Base-by-base conservation (phyloP, 1,140 invertebrate genomes). In the Octopus sinensis region DNA sequence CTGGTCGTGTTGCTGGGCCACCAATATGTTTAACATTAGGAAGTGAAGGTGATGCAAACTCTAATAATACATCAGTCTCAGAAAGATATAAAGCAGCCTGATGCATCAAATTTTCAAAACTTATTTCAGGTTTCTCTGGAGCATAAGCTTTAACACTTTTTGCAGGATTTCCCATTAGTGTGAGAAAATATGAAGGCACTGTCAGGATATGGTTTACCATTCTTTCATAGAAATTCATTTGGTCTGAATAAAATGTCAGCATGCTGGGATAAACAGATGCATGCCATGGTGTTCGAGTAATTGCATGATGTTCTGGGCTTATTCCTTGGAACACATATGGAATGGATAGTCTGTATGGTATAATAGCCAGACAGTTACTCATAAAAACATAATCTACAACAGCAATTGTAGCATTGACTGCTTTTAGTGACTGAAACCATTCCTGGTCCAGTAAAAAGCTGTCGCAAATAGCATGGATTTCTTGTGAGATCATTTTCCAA, bases 21-120 rank as follows among this genome's bases (percentile, higher is more conserved):
- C 85, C 85, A 43, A 86, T 84, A 43, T 82, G 80, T 43, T 82
- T 84, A n/a, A 84, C 68, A 76, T 87, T 84, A 10, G 86, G 85
- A 10, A 86, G 56, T 43, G 54, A n/a, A 9, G 86, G 84, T n/a
- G 73, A 79, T 4, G 84, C 73, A 71, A 81, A 84, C 62, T 86
- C 83, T 10, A 86, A 53, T 10, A 85, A 54, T n/a, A 83, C 52
- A 77, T 86, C 85, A 7, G 53, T 52, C n/a, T 86, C 84, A 17
- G 83, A 10, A 9, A 87, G 52, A 73, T 81, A 80, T 17, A 86
- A 76, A 43, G 82, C 77, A 17, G 82, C 80, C 71, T 82, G 80
- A 5, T 51, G 53, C 12, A 75, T 71, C 4, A 84, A 52, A 62
- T 82, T 62, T 9, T 79, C 68, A 5, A 83, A 62, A 6, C 75